Evolutionary conservation across 2,113 vertebrate species (phyloP), one percentile per base, ranked within the genome.

Genomic region (Elanoides forficatus): DNA sequence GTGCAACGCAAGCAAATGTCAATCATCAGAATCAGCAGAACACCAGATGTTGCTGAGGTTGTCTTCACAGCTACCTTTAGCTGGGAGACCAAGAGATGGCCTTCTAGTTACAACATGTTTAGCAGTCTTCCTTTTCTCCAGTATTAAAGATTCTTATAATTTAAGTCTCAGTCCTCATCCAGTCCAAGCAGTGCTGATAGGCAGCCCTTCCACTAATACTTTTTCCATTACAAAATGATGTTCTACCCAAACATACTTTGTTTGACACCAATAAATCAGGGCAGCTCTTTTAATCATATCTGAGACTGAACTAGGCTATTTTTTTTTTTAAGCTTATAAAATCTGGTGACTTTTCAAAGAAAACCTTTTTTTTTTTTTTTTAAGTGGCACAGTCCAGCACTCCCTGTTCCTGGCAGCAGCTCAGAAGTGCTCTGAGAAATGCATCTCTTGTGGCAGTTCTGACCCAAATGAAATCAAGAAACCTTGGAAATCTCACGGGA

Each of bases 321-420:
- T 79, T 82, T 95, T 95, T 93, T 92, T 89, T 83, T 53, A 29
- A 91, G 73, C 73, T 87, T 95, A 87, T 82, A 94, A 95, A 94
- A 80, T 89, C 48, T 90, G 78, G 93, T 95, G 62, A 70, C 67
- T 96, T 96, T 93, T 95, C 93, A 95, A 97, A 95, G 65, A 87
- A 86, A 92, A 17, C 22, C 18, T 65, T 26, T 32, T 70, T 26
- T 32, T 63, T 65, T 29, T 32, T 55, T 48, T 75, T 90, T 75
- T 17, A 18, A 92, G 74, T 91, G 93, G 71, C 91, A 90, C 34
- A 86, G 81, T 78, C 60, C 70, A 95, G 95, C 50, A 95, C 89
- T 91, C 87, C 79, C 66, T 95, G 94, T 97, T 96, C 96, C 95
- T 95, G 96, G 96, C 93, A 92, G 45, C 40, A 91, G 50, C 84